These are phyloP conservation scores for Blennius ocellaris DNA, from an alignment of 2,113 vertebrate species.

Conservation along the genomic window DNA sequence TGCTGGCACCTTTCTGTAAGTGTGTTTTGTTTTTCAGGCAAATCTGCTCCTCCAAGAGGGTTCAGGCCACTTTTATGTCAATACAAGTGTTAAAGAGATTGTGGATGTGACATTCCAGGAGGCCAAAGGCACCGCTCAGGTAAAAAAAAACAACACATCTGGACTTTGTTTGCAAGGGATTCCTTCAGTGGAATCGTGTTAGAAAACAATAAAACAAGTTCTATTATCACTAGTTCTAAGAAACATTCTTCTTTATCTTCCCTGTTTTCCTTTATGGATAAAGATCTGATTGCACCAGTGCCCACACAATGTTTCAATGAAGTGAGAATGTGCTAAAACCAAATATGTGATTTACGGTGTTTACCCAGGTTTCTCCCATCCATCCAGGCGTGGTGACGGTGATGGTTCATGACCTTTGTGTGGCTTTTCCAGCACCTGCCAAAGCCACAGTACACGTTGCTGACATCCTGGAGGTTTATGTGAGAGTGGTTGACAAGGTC, in stretches of 20 bases:
- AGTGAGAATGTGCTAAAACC: background rate
- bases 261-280: background rate
- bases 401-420: constrained; percentile 94
- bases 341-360: constrained; percentile 13
- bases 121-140: constrained; percentile 82
- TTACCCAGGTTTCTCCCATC: constrained; percentile 87
- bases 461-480: constrained; percentile 90
- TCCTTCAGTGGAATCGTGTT: background rate
- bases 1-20: too few relatives aligned
- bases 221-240: too few relatives aligned
- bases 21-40: constrained; percentile 77
- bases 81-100: constrained; percentile 85
- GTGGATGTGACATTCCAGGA: constrained; percentile 87
- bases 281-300: background rate
- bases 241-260: too few relatives aligned
- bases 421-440: constrained; percentile 89
- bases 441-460: constrained; percentile 87
- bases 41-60: constrained; percentile 89
- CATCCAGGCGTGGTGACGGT: constrained; percentile 84
- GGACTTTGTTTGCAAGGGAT: background rate
- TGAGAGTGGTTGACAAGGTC: constrained; percentile 97
- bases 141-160: constrained; percentile 74
- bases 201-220: too few relatives aligned
- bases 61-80: constrained; percentile 95
- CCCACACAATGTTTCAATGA: background rate